Evolutionary conservation across 1,140 invertebrate species (phyloP).

Genomic region (Heterodera carotae): DNA sequence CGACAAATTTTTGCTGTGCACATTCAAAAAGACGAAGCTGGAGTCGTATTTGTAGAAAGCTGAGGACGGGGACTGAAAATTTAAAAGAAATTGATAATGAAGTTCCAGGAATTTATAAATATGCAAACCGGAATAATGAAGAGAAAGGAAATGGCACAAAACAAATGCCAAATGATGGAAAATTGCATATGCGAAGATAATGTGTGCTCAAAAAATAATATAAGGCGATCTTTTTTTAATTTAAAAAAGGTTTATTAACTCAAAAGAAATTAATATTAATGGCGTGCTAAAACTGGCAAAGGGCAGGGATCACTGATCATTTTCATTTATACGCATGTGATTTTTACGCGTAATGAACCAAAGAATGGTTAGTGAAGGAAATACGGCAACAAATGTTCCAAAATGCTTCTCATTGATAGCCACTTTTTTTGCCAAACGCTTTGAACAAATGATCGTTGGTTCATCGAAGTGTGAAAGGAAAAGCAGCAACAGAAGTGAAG

Average conservation of each 20-base stretch:
- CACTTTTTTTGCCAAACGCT: background rate
- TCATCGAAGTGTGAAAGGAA: background rate
- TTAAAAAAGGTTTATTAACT: background rate
- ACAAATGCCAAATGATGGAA: too few relatives aligned
- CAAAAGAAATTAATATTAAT: background rate
- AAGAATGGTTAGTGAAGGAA: background rate
- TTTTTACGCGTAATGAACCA: background rate
- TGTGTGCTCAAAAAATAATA: background rate
- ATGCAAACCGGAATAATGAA: background rate
- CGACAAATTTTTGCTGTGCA: background rate
- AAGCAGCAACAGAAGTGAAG: too few relatives aligned
- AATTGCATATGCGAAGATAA: too few relatives aligned
- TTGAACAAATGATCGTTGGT: background rate
- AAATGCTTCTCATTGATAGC: background rate
- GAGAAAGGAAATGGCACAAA: background rate
- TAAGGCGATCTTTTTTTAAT: background rate
- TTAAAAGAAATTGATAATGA: background rate
- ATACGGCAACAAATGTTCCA: background rate
- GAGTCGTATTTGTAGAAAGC: constrained; percentile 38
- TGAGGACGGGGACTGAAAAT: background rate
- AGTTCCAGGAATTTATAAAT: too few relatives aligned
- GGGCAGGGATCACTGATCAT: background rate
- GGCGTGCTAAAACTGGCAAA: background rate
- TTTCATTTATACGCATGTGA: background rate
- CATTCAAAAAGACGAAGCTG: constrained; percentile 46